Conservation (phyloP, 1,140 invertebrate species). For the Cherax destructor region DNA sequence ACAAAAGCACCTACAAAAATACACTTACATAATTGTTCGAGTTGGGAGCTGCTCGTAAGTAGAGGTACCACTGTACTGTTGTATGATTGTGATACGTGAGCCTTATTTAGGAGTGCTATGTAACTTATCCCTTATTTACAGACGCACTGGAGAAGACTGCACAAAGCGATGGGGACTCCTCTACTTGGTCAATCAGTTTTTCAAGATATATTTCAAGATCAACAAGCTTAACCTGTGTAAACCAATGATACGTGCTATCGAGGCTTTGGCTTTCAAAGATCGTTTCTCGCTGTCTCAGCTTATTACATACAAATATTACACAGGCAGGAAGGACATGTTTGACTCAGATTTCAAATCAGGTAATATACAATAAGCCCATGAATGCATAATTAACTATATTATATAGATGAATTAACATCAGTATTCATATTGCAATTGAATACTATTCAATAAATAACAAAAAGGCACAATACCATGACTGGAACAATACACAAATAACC, state of each 20-base stretch:
- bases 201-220: constrained; percentile 98
- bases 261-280: constrained; percentile 78
- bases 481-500: too few relatives aligned
- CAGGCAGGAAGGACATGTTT: constrained; percentile 98
- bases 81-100: too few relatives aligned
- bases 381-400: too few relatives aligned
- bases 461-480: too few relatives aligned
- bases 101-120: too few relatives aligned
- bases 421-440: too few relatives aligned
- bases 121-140: constrained; percentile 65
- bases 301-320: constrained; percentile 96
- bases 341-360: constrained; percentile 94
- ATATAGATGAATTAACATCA: too few relatives aligned
- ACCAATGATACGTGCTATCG: constrained; percentile 94
- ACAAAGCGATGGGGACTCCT: constrained; percentile 90
- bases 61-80: too few relatives aligned
- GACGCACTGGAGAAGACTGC: constrained; percentile 67
- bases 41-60: too few relatives aligned
- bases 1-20: too few relatives aligned
- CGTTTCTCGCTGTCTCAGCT: constrained; percentile 80
- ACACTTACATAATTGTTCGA: too few relatives aligned
- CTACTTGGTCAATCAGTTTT: constrained; percentile 95
- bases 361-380: constrained; percentile 73
- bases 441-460: too few relatives aligned
- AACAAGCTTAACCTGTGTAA: constrained; percentile 98